A percentile compares a stretch with the other conserved stretches of the same genome.
Evolutionary conservation across 2,113 vertebrate genomes (phyloP).

Genomic region (Thymallus thymallus): DNA sequence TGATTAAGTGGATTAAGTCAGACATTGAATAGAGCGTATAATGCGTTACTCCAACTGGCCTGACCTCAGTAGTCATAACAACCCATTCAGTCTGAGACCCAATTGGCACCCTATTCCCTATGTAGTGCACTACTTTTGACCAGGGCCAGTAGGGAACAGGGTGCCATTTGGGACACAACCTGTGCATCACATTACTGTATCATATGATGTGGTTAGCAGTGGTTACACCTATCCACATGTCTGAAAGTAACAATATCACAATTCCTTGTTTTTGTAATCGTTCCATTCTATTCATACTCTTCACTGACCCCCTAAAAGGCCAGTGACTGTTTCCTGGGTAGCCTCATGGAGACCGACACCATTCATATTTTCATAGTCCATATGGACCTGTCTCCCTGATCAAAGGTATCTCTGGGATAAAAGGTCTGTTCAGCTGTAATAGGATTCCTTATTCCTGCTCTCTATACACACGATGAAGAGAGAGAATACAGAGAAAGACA

Average conservation of each 20-base stretch:
- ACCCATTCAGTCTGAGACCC: too few relatives aligned
- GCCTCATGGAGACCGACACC: constrained; percentile 56
- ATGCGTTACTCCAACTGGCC: not conserved
- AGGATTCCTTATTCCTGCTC: not conserved
- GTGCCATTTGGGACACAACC: too few relatives aligned
- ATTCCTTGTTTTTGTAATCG: not conserved
- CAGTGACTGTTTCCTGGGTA: not conserved
- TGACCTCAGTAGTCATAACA: not conserved
- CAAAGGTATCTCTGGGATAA: constrained; percentile 30
- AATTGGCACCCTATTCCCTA: not conserved
- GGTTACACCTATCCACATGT: too few relatives aligned
- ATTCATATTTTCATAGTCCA: constrained; percentile 70
- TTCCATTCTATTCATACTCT: constrained; percentile 6
- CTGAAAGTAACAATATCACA: not conserved
- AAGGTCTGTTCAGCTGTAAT: constrained; percentile 28
- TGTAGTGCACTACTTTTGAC: not conserved
- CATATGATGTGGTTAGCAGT: too few relatives aligned
- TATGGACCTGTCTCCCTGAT: constrained; percentile 20
- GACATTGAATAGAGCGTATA: not conserved
- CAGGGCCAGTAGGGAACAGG: too few relatives aligned
- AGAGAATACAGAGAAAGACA: constrained; percentile 29
- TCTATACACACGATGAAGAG: constrained; percentile 1
- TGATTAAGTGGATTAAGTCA: not conserved
- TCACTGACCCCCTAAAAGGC: constrained; percentile 10
- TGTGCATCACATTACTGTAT: too few relatives aligned